Evolutionary conservation across 2,113 vertebrate genomes (phyloP), one percentile per base, ranked within the genome.

Genomic region (Callospermophilus lateralis): DNA sequence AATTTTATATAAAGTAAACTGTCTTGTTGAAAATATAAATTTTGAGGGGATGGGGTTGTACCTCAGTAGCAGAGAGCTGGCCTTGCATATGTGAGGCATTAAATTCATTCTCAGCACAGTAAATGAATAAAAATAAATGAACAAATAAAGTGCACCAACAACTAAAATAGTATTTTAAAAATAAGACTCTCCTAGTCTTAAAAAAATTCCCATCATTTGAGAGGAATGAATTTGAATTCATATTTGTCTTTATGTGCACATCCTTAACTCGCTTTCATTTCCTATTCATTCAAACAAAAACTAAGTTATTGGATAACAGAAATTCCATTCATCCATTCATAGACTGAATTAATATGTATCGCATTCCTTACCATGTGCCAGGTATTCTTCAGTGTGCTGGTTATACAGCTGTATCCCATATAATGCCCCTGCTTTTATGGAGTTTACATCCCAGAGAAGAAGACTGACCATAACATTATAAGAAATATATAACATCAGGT

Each of bases 151-250:
- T 17, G 15, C 53, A 53, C 17, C 53, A 53, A 53, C 3, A 53
- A 53, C 53, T 53, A 53, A 53, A 53, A 16, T 4, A 53, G 3
- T 15, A 53, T n/a, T 53, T 53, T 53, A 13, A 17, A 91, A 94
- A 77, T 67, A 93, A n/a, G n/a, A 67, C 39, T 91, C 28, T 84
- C 12, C 53, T 17, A 16, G 8, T 17, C 63, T 83, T 94, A 89
- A 74, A 96, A 94, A 94, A 90, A 93, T 91, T 95, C 37, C 26
- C 81, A 45, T 79, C 51, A 88, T 84, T 95, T 92, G n/a, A n/a
- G 70, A 97, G 34, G 83, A 88, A 72, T 51, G n/a, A 94, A 68
- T 34, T 39, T 70, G 48, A 89, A 76, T 90, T 89, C 81, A 34
- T 83, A 90, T 95, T 87, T 88, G 72, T 77, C 63, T 87, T 95